Evolutionary conservation across 2,888 invertebrate genomes (phyloP), one percentile per base, ranked within the genome.

Genomic region (Aporophyla nigra): DNA sequence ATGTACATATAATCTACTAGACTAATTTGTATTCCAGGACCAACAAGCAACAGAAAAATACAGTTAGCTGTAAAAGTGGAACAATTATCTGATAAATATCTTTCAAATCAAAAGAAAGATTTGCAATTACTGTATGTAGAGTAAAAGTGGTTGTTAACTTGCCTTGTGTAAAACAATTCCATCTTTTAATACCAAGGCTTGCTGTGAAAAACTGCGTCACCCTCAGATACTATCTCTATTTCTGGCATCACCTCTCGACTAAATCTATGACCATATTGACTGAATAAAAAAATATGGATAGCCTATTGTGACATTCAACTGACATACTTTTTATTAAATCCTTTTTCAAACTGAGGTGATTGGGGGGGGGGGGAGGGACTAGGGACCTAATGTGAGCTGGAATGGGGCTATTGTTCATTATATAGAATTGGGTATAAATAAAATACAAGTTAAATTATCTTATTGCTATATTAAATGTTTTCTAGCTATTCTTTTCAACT

Each of bases 401-500:
- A 33, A 51, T 67, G 10, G 21, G 16, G 5, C 49, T 27, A 27
- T 5, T 21, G 33, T 16, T 21, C 1, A 7, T 4, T 49, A 21
- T 5, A 5, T 33, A 66, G 3, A 40, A 67, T 67, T 54, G 16
- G 67, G 16, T n/a, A 12, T 10, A 67, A 67, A 67, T 67, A 24
- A 67, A 78, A 76, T 33, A 84, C 71, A 71, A 73, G 33, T 40
- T 24, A 19, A 10, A 3, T 14, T 9, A 33, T 24, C 14, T n/a
- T 54, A 76, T 5, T 33, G 71, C 76, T 92, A 92, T 82, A 89
- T 85, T 89, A 95, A 91, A 90, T 94, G 92, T 76, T 94, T 94
- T 87, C 93, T 97, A 79, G 96, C 95, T 90, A 97, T 97, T 89
- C 98, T 95, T 89, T 94, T 97, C 66, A 98, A 93, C 90, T 97